Evolutionary conservation across 2,113 vertebrate species (phyloP).

Genomic region (Saimiri boliviensis): DNA sequence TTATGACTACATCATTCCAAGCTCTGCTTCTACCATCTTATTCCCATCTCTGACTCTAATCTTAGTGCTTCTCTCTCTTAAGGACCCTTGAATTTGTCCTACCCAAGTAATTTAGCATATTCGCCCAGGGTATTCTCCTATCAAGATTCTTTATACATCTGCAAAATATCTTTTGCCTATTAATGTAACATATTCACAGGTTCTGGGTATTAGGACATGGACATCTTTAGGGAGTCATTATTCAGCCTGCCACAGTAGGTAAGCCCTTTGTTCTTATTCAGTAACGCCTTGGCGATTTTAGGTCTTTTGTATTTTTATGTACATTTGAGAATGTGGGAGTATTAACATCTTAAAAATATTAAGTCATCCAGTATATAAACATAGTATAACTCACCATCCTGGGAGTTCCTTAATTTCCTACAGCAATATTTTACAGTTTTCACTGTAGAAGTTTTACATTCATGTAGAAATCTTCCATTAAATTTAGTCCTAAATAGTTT

Average conservation of each 20-base stretch:
- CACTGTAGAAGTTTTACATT: not conserved
- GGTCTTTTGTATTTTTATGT: not conserved
- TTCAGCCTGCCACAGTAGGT: not conserved
- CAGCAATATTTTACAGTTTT: not conserved
- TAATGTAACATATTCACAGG: not conserved
- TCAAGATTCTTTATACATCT: not conserved
- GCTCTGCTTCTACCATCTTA: too few species aligned
- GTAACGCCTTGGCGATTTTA: not conserved
- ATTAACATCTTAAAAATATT: not conserved
- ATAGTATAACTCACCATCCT: not conserved
- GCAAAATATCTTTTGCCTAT: not conserved
- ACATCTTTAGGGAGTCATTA: too few species aligned
- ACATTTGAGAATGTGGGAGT: not conserved
- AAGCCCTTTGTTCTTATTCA: not conserved
- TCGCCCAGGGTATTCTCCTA: not conserved
- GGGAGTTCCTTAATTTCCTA: not conserved
- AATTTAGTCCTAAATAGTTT: not conserved
- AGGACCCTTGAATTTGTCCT: not conserved
- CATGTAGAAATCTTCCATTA: not conserved
- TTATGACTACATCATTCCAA: too few species aligned
- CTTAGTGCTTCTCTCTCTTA: not conserved
- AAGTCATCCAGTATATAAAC: not conserved
- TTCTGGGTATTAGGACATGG: not conserved
- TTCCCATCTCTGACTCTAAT: too few species aligned
- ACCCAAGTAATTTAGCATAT: not conserved